These are phyloP conservation scores for Capitulum mitella DNA, from an alignment of 2,888 invertebrate species.

Conservation along the genomic window DNA sequence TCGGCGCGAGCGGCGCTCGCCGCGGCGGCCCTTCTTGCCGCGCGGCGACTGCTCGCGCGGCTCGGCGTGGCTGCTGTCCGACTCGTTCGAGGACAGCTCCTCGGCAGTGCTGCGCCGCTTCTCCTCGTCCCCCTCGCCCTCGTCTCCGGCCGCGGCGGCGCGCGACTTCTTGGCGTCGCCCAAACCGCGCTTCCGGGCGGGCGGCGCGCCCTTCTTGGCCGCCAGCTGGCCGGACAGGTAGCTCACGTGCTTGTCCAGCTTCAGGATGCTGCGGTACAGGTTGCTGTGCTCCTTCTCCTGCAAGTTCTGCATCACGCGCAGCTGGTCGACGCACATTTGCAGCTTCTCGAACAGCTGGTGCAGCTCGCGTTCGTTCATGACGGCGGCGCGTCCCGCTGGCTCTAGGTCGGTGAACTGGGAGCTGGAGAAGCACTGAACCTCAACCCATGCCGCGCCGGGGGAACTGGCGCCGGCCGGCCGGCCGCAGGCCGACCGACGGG, in stretches of 20 bases:
- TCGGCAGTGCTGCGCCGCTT: constrained; percentile 6
- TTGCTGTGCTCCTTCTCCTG: not conserved
- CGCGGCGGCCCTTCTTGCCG: not conserved
- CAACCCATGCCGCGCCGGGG: constrained; percentile 11
- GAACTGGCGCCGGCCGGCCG: not conserved
- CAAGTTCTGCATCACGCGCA: constrained; percentile 16
- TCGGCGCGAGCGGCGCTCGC: constrained; percentile 3
- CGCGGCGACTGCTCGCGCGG: not conserved
- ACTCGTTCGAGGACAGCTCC: constrained; percentile 4
- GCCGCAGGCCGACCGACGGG: not conserved
- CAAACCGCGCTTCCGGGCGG: not conserved
- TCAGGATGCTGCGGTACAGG: not conserved
- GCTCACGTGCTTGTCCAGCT: constrained; percentile 4
- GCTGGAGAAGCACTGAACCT: not conserved
- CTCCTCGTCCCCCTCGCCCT: not conserved
- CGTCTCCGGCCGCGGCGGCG: not conserved
- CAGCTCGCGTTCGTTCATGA: not conserved
- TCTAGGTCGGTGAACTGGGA: not conserved
- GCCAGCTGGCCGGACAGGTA: not conserved
- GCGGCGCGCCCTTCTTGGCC: not conserved
- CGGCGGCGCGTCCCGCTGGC: not conserved
- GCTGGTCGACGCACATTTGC: constrained; percentile 9
- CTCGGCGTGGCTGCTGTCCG: constrained; percentile 18
- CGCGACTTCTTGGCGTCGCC: not conserved
- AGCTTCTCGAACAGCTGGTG: constrained; percentile 13